Evolutionary conservation across 2,888 invertebrate genomes (phyloP).

Genomic region (Margaritifera margaritifera): DNA sequence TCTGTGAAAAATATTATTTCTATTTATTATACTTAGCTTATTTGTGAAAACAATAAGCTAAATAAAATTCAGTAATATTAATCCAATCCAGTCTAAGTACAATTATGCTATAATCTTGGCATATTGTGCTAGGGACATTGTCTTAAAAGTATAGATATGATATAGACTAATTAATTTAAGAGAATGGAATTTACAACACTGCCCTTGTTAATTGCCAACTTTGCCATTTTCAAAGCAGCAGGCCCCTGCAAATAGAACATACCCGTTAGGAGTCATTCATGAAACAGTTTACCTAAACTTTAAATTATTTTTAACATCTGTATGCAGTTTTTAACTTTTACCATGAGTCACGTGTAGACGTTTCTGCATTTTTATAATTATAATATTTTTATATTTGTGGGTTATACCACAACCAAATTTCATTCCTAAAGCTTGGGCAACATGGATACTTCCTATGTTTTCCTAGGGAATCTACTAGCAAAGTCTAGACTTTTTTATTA

Average conservation of each 20-base stretch:
- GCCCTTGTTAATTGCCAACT: constrained; percentile 92
- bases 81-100: background rate
- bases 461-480: too few species aligned
- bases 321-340: too few species aligned
- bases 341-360: too few species aligned
- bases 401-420: too few species aligned
- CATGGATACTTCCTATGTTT: too few species aligned
- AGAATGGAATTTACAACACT: constrained; percentile 67
- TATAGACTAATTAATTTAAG: background rate
- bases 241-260: constrained; percentile 82
- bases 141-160: background rate
- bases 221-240: constrained; percentile 91
- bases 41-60: background rate
- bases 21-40: background rate
- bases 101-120: background rate
- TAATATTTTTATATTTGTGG: too few species aligned
- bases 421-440: too few species aligned
- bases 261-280: background rate
- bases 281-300: too few species aligned
- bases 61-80: background rate
- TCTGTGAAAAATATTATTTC: background rate
- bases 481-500: too few species aligned
- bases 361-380: too few species aligned
- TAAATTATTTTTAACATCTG: too few species aligned
- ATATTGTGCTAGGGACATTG: background rate